Conservation (phyloP, 2,113 vertebrate genomes). For the Mobula hypostoma region DNA sequence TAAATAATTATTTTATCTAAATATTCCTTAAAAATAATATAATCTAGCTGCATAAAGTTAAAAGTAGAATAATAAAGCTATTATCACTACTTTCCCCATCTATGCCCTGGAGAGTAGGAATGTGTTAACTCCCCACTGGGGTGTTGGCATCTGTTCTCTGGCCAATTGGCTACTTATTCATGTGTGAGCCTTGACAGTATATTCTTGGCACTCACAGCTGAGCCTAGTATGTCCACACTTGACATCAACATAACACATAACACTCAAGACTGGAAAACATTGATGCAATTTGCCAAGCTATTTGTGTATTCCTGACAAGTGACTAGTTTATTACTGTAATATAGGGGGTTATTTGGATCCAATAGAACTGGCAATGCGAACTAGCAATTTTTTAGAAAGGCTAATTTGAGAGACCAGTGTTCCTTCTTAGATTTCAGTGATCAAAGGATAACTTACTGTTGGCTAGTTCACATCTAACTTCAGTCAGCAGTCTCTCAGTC, state of each 20-base stretch:
- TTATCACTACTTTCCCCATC: neutral
- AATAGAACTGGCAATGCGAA: neutral
- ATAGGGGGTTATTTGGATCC: neutral
- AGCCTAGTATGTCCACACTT: neutral
- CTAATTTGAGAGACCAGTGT: neutral
- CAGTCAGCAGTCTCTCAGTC: neutral
- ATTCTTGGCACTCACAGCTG: neutral
- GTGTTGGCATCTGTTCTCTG: neutral
- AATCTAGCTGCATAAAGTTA: neutral
- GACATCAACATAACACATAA: neutral
- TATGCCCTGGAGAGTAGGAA: neutral
- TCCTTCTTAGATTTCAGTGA: neutral
- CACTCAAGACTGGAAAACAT: neutral
- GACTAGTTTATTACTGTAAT: neutral
- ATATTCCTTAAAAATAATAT: neutral
- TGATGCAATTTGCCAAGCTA: neutral
- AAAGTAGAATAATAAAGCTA: neutral
- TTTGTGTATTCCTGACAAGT: neutral
- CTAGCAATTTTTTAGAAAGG: too few relatives aligned
- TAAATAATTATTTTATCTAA: neutral
- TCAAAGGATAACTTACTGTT: neutral
- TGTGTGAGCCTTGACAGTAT: neutral
- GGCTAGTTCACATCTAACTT: neutral
- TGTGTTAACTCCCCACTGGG: neutral
- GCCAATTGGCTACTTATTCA: neutral